These are phyloP conservation scores for Lasioglossum zephyrum DNA, from an alignment of 2,888 invertebrate species.

Conservation along the genomic window DNA sequence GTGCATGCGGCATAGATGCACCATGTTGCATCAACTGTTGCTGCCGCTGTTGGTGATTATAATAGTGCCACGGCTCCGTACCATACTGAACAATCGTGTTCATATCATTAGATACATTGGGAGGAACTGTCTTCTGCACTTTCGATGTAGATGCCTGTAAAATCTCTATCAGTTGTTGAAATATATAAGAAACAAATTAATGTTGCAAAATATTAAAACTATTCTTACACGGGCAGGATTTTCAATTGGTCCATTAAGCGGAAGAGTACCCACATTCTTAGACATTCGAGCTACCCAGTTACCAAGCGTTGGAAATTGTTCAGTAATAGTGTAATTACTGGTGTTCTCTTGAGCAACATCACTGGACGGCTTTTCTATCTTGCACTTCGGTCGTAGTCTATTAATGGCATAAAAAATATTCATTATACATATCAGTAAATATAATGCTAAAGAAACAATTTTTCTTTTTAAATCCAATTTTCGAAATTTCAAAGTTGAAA, in stretches of 20 bases:
- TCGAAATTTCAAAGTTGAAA: too few relatives aligned
- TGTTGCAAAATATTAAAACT: not conserved
- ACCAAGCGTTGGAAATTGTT: conserved; percentile 79
- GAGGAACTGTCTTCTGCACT: conserved; percentile 50
- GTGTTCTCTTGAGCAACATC: conserved; percentile 35
- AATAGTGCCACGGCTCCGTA: conserved; percentile 65
- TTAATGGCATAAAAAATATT: not conserved
- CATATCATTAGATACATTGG: conserved; percentile 46
- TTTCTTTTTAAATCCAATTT: too few relatives aligned
- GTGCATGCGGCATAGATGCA: conserved; percentile 43
- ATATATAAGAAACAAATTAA: not conserved
- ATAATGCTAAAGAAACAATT: too few relatives aligned
- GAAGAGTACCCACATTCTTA: conserved; percentile 35
- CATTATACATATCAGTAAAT: too few relatives aligned
- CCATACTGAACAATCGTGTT: conserved; percentile 65
- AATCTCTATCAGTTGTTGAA: not conserved
- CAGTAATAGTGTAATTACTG: conserved; percentile 63
- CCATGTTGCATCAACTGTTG: conserved; percentile 59
- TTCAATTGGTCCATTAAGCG: conserved; percentile 29
- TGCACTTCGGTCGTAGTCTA: conserved; percentile 46
- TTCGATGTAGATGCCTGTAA: conserved; percentile 54
- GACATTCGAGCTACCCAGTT: conserved; percentile 77
- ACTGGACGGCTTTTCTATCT: conserved; percentile 14
- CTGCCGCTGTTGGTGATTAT: conserved; percentile 59
- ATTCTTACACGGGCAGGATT: conserved; percentile 42